phyloP scores from a whole-genome alignment of 2,888 invertebrate species.

The Zygogramma bicolorata region DNA sequence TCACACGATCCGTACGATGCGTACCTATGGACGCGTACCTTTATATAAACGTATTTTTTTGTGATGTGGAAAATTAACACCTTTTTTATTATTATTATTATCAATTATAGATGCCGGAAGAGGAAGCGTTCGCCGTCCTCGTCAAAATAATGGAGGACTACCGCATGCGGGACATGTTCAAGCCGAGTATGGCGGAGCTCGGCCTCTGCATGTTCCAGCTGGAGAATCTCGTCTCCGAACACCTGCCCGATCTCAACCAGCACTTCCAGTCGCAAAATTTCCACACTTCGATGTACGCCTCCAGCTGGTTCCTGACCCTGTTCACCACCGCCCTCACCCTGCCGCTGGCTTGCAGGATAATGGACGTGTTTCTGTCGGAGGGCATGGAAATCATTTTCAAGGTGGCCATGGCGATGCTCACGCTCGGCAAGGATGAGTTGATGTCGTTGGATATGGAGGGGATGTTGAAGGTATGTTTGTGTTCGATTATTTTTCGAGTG shows the following conservation, averaged over 20 bases:
- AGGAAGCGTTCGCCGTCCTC: conserved; percentile 98
- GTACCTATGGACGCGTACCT: too few relatives aligned
- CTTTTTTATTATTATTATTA: too few relatives aligned
- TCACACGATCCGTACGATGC: too few relatives aligned
- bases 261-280: conserved; percentile 94
- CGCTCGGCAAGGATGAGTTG: conserved; percentile 90
- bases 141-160: conserved; percentile 99
- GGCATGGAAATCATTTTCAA: conserved; percentile 99
- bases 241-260: conserved; percentile 91
- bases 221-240: conserved; percentile 94
- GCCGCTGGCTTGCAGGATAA: conserved; percentile 92
- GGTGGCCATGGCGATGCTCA: conserved; percentile 93
- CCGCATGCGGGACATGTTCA: conserved; percentile 98
- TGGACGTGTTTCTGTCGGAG: conserved; percentile 97
- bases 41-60: too few relatives aligned
- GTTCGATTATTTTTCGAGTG: neutral
- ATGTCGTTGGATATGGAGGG: conserved; percentile 98
- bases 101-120: conserved; percentile 96
- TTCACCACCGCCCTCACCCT: conserved; percentile 95
- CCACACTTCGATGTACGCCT: conserved; percentile 97
- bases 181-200: conserved; percentile 98
- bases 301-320: conserved; percentile 98
- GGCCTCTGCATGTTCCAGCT: conserved; percentile 99
- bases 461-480: conserved; percentile 86
- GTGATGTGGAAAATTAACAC: too few relatives aligned